Evolutionary conservation across 2,797 vertebrate genomes (phyloP).

Genomic region (Serranus cabrilla): DNA sequence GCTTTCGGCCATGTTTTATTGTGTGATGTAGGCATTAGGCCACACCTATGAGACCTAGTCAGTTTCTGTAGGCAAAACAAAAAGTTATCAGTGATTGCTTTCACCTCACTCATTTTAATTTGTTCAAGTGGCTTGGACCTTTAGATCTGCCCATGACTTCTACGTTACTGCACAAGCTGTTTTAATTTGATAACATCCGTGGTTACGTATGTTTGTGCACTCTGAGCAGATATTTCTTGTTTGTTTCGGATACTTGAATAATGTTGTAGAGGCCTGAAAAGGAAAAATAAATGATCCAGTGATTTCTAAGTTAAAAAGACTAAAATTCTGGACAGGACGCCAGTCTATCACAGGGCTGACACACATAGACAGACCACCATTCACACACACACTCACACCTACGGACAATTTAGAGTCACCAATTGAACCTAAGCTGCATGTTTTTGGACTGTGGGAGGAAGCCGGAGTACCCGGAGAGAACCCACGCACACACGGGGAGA

Average conservation of each 20-base stretch:
- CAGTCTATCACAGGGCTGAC: no score
- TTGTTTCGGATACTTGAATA: neutral
- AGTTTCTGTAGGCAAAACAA: slow-evolving; percentile 42
- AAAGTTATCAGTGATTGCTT: slow-evolving; percentile 34
- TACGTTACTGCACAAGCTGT: neutral
- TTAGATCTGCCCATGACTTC: neutral
- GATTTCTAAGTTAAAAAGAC: no score
- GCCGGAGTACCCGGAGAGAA: no score
- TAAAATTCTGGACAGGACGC: no score
- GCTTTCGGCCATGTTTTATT: slow-evolving; percentile 59
- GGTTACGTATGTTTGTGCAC: neutral
- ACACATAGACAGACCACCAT: no score
- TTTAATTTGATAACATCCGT: neutral
- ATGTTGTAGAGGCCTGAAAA: neutral
- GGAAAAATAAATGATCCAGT: neutral
- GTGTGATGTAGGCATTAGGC: slow-evolving; percentile 22
- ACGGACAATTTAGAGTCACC: no score
- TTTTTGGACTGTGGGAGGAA: no score
- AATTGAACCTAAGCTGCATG: no score
- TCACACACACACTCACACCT: no score
- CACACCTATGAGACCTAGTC: slow-evolving; percentile 6
- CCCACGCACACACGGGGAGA: no score
- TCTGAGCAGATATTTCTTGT: neutral
- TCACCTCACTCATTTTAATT: neutral
- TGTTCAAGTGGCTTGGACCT: neutral